Evolutionary conservation across 2,113 vertebrate genomes (phyloP).

Genomic region (Callospermophilus lateralis): DNA sequence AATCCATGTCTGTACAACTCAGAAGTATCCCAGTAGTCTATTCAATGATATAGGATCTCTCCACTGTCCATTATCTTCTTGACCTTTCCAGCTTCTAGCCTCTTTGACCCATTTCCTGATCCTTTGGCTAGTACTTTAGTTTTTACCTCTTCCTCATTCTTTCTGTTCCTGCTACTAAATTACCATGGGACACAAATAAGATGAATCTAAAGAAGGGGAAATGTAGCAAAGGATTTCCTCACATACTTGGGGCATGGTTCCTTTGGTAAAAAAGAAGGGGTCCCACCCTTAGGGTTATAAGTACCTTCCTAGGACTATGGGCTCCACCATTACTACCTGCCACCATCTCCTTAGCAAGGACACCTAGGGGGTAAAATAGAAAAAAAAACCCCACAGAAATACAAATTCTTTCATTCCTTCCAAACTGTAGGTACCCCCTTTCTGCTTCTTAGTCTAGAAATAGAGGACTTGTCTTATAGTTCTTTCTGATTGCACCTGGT

Average conservation of each 20-base stretch:
- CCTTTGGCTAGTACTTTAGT: background rate
- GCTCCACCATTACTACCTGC: background rate
- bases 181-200: background rate
- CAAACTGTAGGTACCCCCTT: background rate
- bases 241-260: background rate
- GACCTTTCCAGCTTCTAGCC: background rate
- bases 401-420: background rate
- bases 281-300: background rate
- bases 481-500: background rate
- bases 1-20: background rate
- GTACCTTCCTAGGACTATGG: background rate
- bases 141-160: background rate
- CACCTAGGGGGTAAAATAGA: fast-evolving
- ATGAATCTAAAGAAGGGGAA: background rate
- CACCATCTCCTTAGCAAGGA: background rate
- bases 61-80: background rate
- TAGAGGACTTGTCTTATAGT: background rate
- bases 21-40: background rate
- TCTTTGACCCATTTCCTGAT: background rate
- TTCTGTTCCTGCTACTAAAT: background rate
- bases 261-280: background rate
- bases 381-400: background rate
- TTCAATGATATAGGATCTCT: background rate
- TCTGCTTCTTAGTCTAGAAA: background rate
- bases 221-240: background rate